Percentiles rank a stretch among this genome's conserved stretches.
Conservation (phyloP, 2,797 vertebrate genomes). For the Ciconia nigra region DNA sequence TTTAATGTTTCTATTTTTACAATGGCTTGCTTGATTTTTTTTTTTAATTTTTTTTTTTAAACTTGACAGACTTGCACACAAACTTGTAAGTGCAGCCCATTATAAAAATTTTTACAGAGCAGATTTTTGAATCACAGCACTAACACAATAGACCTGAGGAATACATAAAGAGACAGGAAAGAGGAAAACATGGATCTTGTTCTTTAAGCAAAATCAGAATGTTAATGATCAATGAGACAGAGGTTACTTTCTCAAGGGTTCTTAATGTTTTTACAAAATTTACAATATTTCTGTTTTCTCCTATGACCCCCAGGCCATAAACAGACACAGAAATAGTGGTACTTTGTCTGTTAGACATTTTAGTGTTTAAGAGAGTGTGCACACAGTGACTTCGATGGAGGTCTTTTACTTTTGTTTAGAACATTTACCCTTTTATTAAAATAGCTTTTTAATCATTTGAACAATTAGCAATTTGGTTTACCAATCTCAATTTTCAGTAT, state of each 20-base stretch:
- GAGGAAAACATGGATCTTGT: background rate
- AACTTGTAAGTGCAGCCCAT: background rate
- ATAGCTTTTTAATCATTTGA: background rate
- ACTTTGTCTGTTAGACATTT: background rate
- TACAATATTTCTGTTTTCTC: background rate
- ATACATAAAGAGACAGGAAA: background rate
- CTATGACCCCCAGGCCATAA: background rate
- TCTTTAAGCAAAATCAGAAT: background rate
- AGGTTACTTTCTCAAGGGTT: background rate
- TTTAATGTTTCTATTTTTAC: slow-evolving; percentile 43
- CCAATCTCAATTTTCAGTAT: background rate
- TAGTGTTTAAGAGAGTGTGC: background rate
- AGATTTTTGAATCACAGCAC: background rate
- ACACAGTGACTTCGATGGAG: background rate
- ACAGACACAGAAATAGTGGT: background rate
- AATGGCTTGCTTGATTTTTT: background rate
- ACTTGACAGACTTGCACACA: background rate
- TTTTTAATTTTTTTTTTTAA: background rate
- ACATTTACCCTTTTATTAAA: background rate
- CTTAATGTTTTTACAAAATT: background rate
- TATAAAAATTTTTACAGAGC: background rate
- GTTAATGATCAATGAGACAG: background rate
- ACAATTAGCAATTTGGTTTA: background rate
- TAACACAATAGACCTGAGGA: background rate
- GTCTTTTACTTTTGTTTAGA: background rate